Base-by-base conservation (phyloP, 2,888 invertebrate species). In the Catonia carolina region DNA sequence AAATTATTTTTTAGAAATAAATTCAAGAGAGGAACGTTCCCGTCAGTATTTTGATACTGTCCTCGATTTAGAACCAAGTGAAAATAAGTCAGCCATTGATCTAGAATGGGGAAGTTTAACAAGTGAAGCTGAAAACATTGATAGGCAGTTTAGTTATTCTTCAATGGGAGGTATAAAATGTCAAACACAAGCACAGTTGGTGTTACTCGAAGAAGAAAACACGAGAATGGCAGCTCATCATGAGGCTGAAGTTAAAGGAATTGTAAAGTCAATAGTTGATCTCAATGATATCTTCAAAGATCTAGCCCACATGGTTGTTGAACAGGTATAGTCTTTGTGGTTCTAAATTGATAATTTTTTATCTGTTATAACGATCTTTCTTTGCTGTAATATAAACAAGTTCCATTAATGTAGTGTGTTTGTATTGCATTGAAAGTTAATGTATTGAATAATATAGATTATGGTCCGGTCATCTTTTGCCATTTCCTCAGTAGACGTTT, bases 211-310 rank as follows among this genome's bases (percentile, higher is more conserved):
- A 69, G 89, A 95, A 65, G 93, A 94, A 69, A 89, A 89, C 65
- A 82, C 86, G 0, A 80, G 80, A 61, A 74, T 84, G 68, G 82
- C 86, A 0, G 77, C 82, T 8, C 55, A 87, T 65, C 77, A 91
- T 37, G 92, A 93, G 68, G 81, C 86, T 65, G 94, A 97, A 75
- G 93, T 97, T 0, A 86, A 86, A 52, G 86, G 89, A 68, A 90
- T 99, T 58, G 92, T 97, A 0, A 83, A 86, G 64, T 95, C 94
- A 1, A 97, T 96, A 67, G 80, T 88, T 10, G 97, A 99, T 72
- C 78, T 99, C 61, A 96, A 97, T 71, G 87, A 92, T 63, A 87
- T 99, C 61, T 97, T 97, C 70, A 93, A 94, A 76, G 84, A 81
- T 64, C 68, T 81, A 27, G 75, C 79, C 2, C 71, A 74, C 22